Percentiles rank a stretch among this genome's conserved stretches.
Conservation (phyloP, 2,888 invertebrate species). For the Zygothrica quintamaculata region DNA sequence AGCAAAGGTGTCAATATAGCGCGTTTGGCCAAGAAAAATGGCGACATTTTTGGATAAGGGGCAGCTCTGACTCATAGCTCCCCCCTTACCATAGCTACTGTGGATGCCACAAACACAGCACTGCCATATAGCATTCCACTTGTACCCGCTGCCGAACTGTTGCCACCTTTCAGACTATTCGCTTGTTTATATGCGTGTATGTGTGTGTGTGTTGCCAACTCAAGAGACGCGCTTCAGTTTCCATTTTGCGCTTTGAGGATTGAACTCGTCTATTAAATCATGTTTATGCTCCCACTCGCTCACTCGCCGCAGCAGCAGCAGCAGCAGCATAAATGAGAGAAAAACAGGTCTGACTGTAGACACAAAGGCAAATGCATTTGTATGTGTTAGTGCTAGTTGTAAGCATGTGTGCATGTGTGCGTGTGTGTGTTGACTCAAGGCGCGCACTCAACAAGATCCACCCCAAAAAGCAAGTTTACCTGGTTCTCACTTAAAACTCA, state of each 20-base stretch:
- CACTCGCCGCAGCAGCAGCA: too few relatives aligned
- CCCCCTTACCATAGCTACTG: neutral
- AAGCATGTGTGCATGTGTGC: conserved; percentile 5
- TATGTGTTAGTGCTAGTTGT: conserved; percentile 6
- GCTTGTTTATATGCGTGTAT: conserved; percentile 8
- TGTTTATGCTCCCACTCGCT: conserved; percentile 49
- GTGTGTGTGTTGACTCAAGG: conserved; percentile 38
- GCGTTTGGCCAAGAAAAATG: conserved; percentile 36
- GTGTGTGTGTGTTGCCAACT: conserved; percentile 38
- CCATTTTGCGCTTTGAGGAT: conserved; percentile 33
- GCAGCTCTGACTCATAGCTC: conserved; percentile 41
- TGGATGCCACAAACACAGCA: too few relatives aligned
- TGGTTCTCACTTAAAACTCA: conserved; percentile 24
- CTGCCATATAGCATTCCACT: too few relatives aligned
- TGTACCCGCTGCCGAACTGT: conserved; percentile 39
- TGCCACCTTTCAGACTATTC: neutral
- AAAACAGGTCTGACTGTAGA: conserved; percentile 57
- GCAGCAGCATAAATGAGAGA: conserved; percentile 24
- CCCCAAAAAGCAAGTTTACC: conserved; percentile 51
- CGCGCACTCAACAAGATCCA: conserved; percentile 60
- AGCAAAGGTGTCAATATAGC: conserved; percentile 10
- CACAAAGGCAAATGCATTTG: conserved; percentile 35
- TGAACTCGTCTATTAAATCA: conserved; percentile 50
- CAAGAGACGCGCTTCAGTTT: conserved; percentile 47
- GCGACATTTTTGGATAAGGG: conserved; percentile 43